These are phyloP conservation scores for Ammodytes marinus DNA, from an alignment of 2,113 vertebrate species.

Conservation along the genomic window DNA sequence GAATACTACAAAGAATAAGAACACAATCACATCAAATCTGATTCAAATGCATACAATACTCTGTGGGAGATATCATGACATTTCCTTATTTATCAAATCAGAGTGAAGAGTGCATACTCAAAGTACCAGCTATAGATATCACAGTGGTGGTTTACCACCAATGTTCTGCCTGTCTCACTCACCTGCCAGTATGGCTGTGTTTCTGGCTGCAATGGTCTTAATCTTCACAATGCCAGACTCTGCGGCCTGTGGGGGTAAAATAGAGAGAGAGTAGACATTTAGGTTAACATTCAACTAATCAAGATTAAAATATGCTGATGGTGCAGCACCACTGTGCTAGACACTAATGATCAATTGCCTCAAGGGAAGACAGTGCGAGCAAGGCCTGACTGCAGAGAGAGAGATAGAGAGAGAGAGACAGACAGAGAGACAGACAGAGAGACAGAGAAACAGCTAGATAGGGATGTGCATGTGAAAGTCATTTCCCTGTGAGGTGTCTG, in stretches of 20 bases:
- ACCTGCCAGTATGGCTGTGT: conserved; percentile 95
- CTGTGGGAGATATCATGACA: too few relatives aligned
- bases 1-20: not conserved
- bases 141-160: not conserved
- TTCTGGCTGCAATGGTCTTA: conserved; percentile 97
- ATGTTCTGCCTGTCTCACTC: conserved; percentile 61
- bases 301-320: conserved; percentile 12
- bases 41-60: not conserved
- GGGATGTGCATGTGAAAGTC: conserved; percentile 10
- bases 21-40: not conserved
- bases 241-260: conserved; percentile 88
- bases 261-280: conserved; percentile 41
- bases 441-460: not conserved
- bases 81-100: not conserved
- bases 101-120: not conserved
- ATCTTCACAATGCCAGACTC: conserved; percentile 99
- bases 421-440: not conserved
- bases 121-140: not conserved
- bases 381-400: not conserved
- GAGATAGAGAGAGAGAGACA: not conserved
- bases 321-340: not conserved
- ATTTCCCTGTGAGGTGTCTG: conserved; percentile 51
- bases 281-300: conserved; percentile 2
- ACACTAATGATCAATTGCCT: conserved; percentile 33
- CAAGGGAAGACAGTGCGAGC: not conserved